phyloP scores from a whole-genome alignment of 2,797 vertebrate species.

The Lateolabrax maculatus region DNA sequence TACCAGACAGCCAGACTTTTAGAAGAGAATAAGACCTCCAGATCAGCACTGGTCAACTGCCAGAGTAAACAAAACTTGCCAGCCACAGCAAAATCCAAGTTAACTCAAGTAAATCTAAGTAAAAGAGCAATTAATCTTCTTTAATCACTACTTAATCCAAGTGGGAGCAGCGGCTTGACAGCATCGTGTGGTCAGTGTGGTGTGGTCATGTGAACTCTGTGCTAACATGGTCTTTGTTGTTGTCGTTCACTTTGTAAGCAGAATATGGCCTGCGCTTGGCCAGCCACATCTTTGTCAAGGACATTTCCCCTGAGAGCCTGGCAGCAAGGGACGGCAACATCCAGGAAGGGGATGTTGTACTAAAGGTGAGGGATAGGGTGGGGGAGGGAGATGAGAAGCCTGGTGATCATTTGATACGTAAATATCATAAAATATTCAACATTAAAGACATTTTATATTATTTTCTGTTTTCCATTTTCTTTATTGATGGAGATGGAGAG shows the following conservation, averaged over 20 bases:
- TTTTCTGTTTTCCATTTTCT: conserved; percentile 8
- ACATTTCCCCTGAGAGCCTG: conserved; percentile 99
- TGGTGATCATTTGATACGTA: conserved; percentile 7
- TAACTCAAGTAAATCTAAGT: conserved; percentile 77
- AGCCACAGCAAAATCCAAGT: conserved; percentile 72
- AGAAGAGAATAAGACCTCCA: conserved; percentile 63
- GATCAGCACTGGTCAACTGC: conserved; percentile 71
- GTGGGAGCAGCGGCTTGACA: conserved; percentile 57
- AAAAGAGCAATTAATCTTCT: conserved; percentile 83
- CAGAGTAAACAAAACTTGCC: conserved; percentile 73
- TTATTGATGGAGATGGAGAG: not conserved
- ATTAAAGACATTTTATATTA: not conserved
- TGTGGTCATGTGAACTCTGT: conserved; percentile 69
- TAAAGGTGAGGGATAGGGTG: conserved; percentile 90
- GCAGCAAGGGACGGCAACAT: conserved; percentile 99
- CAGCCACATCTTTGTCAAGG: conserved; percentile 99
- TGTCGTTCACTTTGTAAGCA: conserved; percentile 88
- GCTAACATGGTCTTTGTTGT: conserved; percentile 83
- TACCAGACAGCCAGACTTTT: conserved; percentile 38
- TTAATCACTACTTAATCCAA: conserved; percentile 77
- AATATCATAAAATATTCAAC: conserved; percentile 21
- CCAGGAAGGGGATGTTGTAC: conserved; percentile 98
- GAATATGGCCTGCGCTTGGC: conserved; percentile 99
- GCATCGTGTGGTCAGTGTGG: conserved; percentile 45
- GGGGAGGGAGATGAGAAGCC: not conserved